Evolutionary conservation across 2,113 vertebrate genomes (phyloP).

Genomic region (Cynopterus brachyotis): DNA sequence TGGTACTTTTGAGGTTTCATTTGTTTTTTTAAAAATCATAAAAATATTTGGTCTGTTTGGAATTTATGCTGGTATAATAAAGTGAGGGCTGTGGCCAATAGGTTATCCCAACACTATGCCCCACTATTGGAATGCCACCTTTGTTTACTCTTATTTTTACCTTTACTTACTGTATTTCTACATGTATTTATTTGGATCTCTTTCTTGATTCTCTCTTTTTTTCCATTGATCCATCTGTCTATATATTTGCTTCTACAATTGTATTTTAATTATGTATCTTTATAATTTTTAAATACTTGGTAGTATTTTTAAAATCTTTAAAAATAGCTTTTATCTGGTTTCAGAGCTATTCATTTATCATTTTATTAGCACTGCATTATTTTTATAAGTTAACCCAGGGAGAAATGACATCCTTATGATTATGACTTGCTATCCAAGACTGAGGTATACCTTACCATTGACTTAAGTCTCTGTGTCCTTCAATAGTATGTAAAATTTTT

Average conservation of each 20-base stretch:
- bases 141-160: not conserved
- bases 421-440: not conserved
- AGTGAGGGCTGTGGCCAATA: not conserved
- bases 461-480: conserved; percentile 9
- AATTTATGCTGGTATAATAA: not conserved
- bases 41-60: not conserved
- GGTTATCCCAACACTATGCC: not conserved
- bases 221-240: not conserved
- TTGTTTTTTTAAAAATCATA: not conserved
- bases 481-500: conserved; percentile 33
- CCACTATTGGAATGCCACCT: not conserved
- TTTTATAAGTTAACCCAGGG: not conserved
- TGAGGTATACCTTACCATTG: not conserved
- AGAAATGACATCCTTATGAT: not conserved
- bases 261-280: conserved; percentile 31
- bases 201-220: not conserved
- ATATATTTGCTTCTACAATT: not conserved
- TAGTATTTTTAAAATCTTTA: conserved; percentile 24
- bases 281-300: not conserved
- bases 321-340: not conserved
- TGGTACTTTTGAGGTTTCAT: not conserved
- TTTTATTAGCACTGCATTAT: not conserved
- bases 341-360: not conserved
- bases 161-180: not conserved
- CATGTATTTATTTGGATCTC: conserved; percentile 25